Conservation (phyloP, 2,797 vertebrate genomes). For the Lophotriccus pileatus region DNA sequence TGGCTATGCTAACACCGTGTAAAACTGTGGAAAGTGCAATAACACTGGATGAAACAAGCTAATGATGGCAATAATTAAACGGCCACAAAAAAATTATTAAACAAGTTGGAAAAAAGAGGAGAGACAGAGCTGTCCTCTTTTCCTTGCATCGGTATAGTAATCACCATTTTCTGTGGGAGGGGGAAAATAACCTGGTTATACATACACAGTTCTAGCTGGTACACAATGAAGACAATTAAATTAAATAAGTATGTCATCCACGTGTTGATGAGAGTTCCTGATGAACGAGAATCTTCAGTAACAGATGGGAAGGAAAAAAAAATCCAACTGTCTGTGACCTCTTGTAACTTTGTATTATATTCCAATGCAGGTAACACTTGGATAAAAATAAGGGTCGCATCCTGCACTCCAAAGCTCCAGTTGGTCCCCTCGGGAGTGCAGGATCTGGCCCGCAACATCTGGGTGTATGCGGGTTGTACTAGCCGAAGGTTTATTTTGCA, state of each 20-base stretch:
- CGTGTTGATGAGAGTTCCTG: constrained; percentile 46
- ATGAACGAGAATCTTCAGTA: constrained; percentile 57
- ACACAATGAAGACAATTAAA: constrained; percentile 64
- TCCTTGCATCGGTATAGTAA: constrained; percentile 5
- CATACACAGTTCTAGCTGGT: constrained; percentile 59
- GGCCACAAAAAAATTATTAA: constrained; percentile 52
- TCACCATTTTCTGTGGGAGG: neutral
- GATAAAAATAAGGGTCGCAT: constrained; percentile 16
- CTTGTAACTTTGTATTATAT: constrained; percentile 54
- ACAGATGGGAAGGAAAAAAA: constrained; percentile 48
- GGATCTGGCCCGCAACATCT: constrained; percentile 27
- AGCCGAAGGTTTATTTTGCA: constrained; percentile 55
- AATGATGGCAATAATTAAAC: constrained; percentile 70
- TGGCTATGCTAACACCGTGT: constrained; percentile 77
- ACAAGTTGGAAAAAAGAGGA: constrained; percentile 41
- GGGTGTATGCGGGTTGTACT: constrained; percentile 2
- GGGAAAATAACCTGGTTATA: constrained; percentile 50
- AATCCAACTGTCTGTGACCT: constrained; percentile 66
- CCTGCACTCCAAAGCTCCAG: constrained; percentile 32
- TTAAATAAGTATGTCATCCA: constrained; percentile 65
- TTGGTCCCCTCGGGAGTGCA: constrained; percentile 17
- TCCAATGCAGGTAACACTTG: constrained; percentile 44
- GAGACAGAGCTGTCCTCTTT: constrained; percentile 17
- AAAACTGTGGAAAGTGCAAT: constrained; percentile 81
- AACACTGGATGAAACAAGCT: constrained; percentile 79